Base-by-base conservation (phyloP, 2,888 invertebrate species). In the Drosophila mercatorum region DNA sequence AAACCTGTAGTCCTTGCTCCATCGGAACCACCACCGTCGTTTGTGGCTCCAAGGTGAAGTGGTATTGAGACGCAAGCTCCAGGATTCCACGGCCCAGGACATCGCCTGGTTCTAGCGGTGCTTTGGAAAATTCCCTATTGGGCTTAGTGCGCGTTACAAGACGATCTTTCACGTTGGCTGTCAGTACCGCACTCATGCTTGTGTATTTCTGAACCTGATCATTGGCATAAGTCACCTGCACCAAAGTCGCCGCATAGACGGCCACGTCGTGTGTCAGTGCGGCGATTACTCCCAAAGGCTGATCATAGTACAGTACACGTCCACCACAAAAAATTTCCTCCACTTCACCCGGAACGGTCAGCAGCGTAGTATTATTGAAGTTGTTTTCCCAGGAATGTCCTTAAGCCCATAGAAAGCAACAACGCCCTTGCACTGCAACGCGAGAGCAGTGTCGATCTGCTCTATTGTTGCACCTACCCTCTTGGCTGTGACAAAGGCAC, bases 1-100 rank as follows among this genome's bases (percentile, higher is more conserved):
- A 95, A 0, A 97, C 94, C 67, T 96, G 95, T 78, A 96, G 92
- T 0, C 95, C 95, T 83, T 96, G 95, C 89, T 97, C 97, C 17
- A 93, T 93, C 0, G 96, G 96, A 26, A 94, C 92, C 12, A 94
- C 95, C 0, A 96, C 93, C 68, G 95, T 95, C 0, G 94, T 94
- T 56, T 96, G 96, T 0, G 96, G 94, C 83, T 97, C 97, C 95
- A 97, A 95, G 2, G 95, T 94, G 81, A 95, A 96, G 90, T 97
- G 97, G 89, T 95, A 96, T 88, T 97, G 97, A 0, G 94, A 90
- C 7, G 94, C 95, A 63, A 94, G 80, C 59, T 94, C 93, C 53
- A 94, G 92, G 57, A 93, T 93, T 0, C 96, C 96, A 34, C 83
- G 72, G 0, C 78, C 87, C 2, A 71, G 28, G 0, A 90, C 49